Evolutionary conservation across 1,140 invertebrate genomes (phyloP), one percentile per base, ranked within the genome.

Genomic region (Rhopalosiphum padi): DNA sequence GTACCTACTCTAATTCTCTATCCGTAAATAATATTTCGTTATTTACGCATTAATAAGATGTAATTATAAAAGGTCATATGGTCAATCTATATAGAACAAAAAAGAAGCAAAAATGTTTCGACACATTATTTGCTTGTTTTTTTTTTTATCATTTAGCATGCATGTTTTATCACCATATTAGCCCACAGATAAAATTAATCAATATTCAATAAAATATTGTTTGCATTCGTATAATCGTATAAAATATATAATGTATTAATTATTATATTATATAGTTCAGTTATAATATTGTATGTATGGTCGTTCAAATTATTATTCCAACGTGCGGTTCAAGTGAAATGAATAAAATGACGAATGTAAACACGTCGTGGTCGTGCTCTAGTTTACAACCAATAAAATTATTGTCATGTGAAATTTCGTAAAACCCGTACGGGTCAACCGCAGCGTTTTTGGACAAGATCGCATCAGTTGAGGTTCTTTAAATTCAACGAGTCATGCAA

Each of bases 381-480:
- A 35, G 87, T 89, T 89, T 51, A 48, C 35, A 21, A 51, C 21
- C 18, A 35, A 88, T 88, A 88, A 88, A 35, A 30, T 53, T 88
- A 46, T 88, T 41, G 53, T 90, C 88, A 60, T 37, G 88, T 90
- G 88, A 90, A 60, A 90, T 60, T 90, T 90, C 37, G 51, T 90
- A 41, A 90, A 90, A 90, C 60, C n/a, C n/a, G 23, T 86, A 86
- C 41, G 85, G 85, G 85, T 86, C 85, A 86, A 88, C 21, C 46
- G n/a, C 48, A 77, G 48, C n/a, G 46, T 51, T 88, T 88, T 88
- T 35, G 25, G 43, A 22, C 46, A 77, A 88, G 87, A 88, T 88
- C 48, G 35, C 87, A 88, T 88, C 87, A 18, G 87, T 35, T 15
- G n/a, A 18, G n/a, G 30, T 6, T 77, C 5, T 77, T 77, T 77